Conservation (phyloP, 2,888 invertebrate species). For the Phaedon cochleariae region DNA sequence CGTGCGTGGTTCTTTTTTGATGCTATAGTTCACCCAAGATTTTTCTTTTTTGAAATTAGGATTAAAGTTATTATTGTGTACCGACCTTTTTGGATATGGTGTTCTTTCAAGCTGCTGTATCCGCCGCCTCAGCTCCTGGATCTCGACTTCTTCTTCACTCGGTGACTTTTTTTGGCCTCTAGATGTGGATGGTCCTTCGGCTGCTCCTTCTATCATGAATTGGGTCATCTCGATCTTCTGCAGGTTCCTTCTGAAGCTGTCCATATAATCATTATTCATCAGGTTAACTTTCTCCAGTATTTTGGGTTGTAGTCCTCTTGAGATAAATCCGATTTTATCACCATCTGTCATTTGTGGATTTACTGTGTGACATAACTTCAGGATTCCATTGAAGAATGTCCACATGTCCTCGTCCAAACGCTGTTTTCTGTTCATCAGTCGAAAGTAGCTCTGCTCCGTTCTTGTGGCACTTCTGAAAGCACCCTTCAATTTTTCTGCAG, state of each 20-base stretch:
- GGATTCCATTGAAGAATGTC: constrained; percentile 5
- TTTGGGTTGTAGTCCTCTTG: not conserved
- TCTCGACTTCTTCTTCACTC: not conserved
- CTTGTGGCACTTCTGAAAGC: not conserved
- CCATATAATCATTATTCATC: constrained; percentile 4
- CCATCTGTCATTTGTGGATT: not conserved
- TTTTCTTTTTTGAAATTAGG: not conserved
- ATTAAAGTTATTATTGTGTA: not conserved
- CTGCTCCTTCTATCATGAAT: constrained; percentile 1
- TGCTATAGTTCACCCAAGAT: not conserved
- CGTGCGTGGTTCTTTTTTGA: not conserved
- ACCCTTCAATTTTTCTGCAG: not conserved
- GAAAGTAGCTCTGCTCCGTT: constrained; percentile 8
- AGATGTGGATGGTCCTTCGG: not conserved
- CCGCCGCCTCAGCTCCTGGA: not conserved
- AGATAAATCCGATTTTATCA: constrained; percentile 4
- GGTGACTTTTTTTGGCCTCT: not conserved
- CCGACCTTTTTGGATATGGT: constrained; percentile 3
- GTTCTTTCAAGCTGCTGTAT: not conserved
- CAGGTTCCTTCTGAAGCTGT: not conserved
- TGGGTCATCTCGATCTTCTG: constrained; percentile 1
- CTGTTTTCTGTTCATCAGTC: constrained; percentile 5
- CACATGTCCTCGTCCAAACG: not conserved
- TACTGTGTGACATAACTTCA: not conserved
- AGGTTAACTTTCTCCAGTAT: constrained; percentile 2